A percentile compares a stretch with the other conserved stretches of the same genome.
Conservation (phyloP, 2,797 vertebrate species). For the Cygnus olor region DNA sequence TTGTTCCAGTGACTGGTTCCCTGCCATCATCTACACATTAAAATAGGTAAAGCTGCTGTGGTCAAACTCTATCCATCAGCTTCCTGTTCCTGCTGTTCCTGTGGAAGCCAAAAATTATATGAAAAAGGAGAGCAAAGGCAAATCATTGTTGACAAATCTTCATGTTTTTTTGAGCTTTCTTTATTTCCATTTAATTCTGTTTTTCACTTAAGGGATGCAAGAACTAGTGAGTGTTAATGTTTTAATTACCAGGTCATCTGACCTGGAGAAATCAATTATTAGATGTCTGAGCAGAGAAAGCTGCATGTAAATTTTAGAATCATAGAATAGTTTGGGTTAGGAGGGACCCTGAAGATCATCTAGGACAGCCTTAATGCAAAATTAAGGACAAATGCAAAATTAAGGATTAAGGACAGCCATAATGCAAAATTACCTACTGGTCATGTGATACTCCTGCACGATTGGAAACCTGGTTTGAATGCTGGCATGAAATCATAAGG, state of each 20-base stretch:
- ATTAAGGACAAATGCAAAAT: too few relatives aligned
- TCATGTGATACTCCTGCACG: not conserved
- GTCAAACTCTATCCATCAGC: not conserved
- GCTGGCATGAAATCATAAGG: not conserved
- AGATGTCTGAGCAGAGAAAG: not conserved
- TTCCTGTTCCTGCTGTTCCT: not conserved
- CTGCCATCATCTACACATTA: not conserved
- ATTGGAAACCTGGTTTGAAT: not conserved
- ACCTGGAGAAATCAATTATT: not conserved
- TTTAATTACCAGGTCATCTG: not conserved
- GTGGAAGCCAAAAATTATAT: conserved; percentile 3
- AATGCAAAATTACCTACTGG: not conserved
- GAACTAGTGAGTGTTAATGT: not conserved
- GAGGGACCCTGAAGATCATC: too few relatives aligned
- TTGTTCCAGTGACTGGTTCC: conserved; percentile 21
- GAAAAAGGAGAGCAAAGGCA: not conserved
- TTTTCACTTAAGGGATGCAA: not conserved
- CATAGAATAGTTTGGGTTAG: too few relatives aligned
- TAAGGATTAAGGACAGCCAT: too few relatives aligned
- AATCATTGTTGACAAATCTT: not conserved
- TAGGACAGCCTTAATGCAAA: too few relatives aligned
- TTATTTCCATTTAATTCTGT: not conserved
- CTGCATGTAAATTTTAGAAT: not conserved
- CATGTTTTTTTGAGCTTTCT: not conserved
- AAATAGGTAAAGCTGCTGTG: conserved; percentile 7